Base-by-base conservation (phyloP, 2,113 vertebrate genomes). In the Dasyornis broadbenti region DNA sequence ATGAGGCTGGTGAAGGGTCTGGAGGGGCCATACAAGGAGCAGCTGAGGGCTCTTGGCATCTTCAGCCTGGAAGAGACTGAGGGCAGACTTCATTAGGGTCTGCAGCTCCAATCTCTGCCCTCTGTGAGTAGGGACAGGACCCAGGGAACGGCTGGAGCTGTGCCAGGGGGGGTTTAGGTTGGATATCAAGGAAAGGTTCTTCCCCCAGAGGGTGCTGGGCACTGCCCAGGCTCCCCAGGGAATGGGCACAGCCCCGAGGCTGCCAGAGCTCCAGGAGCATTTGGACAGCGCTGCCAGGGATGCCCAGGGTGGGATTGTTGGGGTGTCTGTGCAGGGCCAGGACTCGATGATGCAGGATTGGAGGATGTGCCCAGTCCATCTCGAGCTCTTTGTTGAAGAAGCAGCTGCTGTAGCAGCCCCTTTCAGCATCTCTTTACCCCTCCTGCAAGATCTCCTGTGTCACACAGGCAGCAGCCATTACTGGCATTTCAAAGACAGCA, bases 121-220 rank as follows among this genome's bases (percentile, higher is more conserved):
- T 12, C 69, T 53, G n/a, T 75, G 39, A 75, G 15, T 42, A 40
- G 13, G 7, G 4, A 60, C 28, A 47, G n/a, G 4, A 8, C 9
- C 22, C 7, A 66, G 23, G 7, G 20, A 53, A 10, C 0, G 0
- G 13, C 45, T 53, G 39, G n/a, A 82, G 47, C 61, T 76, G n/a
- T 10, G 15, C 0, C 47, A 47, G 28, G 19, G 30, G 0, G 40
- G 47, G 16, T 0, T 60, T 0, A 40, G 53, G 20, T 0, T 53
- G 45, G 45, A 26, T 0, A 1, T 40, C 16, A n/a, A 24, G 33
- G 0, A 27, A 60, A 21, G 24, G 8, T 4, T 13, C 69, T 68
- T 53, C 16, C 45, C 56, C 45, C 39, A 60, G 28, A 75, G n/a
- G 44, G 28, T 59, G 68, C 37, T 63, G 39, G 33, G 69, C 61